Evolutionary conservation across 2,888 invertebrate genomes (phyloP), one percentile per base, ranked within the genome.

Genomic region (Chelonus formosanus): DNA sequence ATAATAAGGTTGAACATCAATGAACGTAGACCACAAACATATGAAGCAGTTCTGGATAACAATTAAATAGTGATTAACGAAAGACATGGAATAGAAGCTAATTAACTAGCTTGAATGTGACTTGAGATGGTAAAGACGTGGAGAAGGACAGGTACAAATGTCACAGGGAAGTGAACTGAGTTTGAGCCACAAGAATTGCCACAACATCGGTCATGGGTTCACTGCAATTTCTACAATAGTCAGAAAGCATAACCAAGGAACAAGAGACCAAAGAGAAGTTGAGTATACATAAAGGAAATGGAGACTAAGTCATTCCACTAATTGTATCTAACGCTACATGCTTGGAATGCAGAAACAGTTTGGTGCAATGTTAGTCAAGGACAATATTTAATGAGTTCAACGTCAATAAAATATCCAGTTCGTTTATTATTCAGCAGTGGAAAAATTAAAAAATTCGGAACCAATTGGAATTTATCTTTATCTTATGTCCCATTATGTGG

Each of bases 131-230:
- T 35, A 36, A 20, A 47, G 52, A 53, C 10, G 53, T 58, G 52
- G 44, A 57, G 43, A 50, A 45, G 6, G 64, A 45, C 58, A 64
- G 52, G 59, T 65, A 65, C 58, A 65, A 65, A 65, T 65, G 60
- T 59, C 32, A 40, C 20, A 10, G 34, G 57, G 43, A 34, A 40
- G 44, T 10, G 53, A 61, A 61, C 43, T 61, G 20, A 20, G 53
- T 58, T 58, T n/a, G n/a, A 61, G 53, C 71, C 68, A 34, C 69
- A 57, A 63, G 61, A 70, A 67, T 68, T 60, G 54, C 71, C 69
- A 69, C 68, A 68, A 68, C 69, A 71, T 72, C 71, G 67, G 70
- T 73, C 72, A 73, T 70, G 72, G 68, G 68, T 68, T 67, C 67
- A 10, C 65, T 63, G 73, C 67, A 70, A 73, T 71, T 73, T 65